Conservation (phyloP, 2,797 vertebrate species). For the Semotilus atromaculatus region DNA sequence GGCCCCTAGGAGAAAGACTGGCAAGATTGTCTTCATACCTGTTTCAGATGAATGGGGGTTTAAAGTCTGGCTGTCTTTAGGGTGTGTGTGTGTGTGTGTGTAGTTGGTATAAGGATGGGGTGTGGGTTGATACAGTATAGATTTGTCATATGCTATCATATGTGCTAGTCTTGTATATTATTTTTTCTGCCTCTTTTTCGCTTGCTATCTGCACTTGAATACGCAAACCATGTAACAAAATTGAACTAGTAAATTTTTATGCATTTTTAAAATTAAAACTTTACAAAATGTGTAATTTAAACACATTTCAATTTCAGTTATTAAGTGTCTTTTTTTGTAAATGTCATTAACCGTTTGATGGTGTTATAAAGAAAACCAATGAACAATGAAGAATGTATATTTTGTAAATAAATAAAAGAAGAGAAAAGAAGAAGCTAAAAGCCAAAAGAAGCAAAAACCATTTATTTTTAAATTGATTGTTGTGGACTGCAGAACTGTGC, state of each 20-base stretch:
- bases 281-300: neutral
- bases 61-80: constrained; percentile 23
- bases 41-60: constrained; percentile 60
- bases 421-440: too few relatives aligned
- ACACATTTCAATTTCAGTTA: neutral
- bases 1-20: constrained; percentile 69
- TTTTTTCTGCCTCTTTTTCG: neutral
- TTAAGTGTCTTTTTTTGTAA: neutral
- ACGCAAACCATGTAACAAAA: neutral
- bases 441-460: too few relatives aligned
- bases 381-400: neutral
- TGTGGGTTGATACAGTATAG: neutral
- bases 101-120: constrained; percentile 9
- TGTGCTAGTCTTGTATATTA: neutral
- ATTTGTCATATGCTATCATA: neutral
- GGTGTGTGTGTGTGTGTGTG: neutral
- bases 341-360: neutral
- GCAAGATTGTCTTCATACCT: constrained; percentile 80
- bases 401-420: too few relatives aligned
- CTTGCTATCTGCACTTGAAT: neutral
- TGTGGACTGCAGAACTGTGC: neutral
- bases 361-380: neutral
- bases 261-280: neutral
- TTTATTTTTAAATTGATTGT: neutral
- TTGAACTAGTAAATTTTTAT: neutral